Conservation (phyloP, 35 echinoderm and acorn worm genomes). For the Ophioderma brevispina region DNA sequence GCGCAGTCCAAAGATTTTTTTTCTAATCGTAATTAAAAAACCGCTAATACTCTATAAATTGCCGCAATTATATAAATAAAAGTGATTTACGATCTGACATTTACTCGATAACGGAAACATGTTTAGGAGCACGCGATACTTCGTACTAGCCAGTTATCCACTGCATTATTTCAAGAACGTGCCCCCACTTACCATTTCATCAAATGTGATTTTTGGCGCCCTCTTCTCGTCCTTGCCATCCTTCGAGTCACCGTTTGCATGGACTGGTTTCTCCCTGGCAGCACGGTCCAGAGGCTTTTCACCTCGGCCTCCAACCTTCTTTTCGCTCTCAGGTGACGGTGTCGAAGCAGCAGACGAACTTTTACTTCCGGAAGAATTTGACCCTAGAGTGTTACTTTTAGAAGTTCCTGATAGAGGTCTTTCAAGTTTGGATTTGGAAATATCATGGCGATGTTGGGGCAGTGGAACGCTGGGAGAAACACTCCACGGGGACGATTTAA, state of each 20-base stretch:
- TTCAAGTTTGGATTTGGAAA: not conserved
- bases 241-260: not conserved
- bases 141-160: no score
- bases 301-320: not conserved
- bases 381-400: not conserved
- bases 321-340: not conserved
- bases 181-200: not conserved
- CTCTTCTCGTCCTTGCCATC: not conserved
- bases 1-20: no score
- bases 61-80: no score
- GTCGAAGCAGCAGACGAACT: not conserved
- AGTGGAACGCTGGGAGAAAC: not conserved
- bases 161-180: no score
- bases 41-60: no score
- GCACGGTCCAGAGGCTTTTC: not conserved
- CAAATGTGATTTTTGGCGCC: not conserved
- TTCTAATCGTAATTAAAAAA: no score
- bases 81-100: no score
- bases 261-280: not conserved
- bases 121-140: no score
- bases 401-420: not conserved
- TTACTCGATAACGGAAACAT: no score
- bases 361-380: not conserved
- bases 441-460: not conserved
- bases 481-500: not conserved